Evolutionary conservation across 1,140 invertebrate species (phyloP).

Genomic region (Heliconius melpomene): DNA sequence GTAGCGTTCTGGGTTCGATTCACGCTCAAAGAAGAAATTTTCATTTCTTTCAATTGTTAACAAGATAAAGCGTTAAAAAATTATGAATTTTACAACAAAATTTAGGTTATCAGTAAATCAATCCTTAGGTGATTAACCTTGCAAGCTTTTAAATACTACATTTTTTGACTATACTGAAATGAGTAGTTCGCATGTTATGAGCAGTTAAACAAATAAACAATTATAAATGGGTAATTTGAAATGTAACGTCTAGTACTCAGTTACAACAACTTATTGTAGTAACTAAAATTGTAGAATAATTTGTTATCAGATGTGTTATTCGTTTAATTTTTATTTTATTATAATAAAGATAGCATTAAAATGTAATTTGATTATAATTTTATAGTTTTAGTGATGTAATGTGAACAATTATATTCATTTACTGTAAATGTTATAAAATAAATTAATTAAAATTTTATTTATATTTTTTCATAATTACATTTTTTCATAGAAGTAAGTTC

Average conservation of each 20-base stretch:
- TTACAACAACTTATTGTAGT: neutral
- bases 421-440: too few relatives aligned
- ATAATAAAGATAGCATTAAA: too few relatives aligned
- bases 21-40: too few relatives aligned
- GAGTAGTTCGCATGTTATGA: neutral
- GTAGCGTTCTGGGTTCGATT: too few relatives aligned
- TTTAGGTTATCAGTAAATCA: too few relatives aligned
- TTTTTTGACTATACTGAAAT: neutral
- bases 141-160: neutral
- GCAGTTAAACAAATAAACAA: slow-evolving; percentile 6
- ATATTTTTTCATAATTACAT: too few relatives aligned
- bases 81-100: too few relatives aligned
- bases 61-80: neutral
- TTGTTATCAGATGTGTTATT: neutral
- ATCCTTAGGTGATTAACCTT: neutral
- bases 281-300: neutral
- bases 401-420: too few relatives aligned
- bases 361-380: too few relatives aligned
- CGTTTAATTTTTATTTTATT: neutral
- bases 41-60: neutral
- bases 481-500: too few relatives aligned
- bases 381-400: too few relatives aligned
- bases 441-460: too few relatives aligned
- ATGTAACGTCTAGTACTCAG: neutral
- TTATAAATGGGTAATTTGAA: neutral